These are phyloP conservation scores for Agonum fuliginosum DNA, from an alignment of 2,888 invertebrate genomes.

Conservation along the genomic window DNA sequence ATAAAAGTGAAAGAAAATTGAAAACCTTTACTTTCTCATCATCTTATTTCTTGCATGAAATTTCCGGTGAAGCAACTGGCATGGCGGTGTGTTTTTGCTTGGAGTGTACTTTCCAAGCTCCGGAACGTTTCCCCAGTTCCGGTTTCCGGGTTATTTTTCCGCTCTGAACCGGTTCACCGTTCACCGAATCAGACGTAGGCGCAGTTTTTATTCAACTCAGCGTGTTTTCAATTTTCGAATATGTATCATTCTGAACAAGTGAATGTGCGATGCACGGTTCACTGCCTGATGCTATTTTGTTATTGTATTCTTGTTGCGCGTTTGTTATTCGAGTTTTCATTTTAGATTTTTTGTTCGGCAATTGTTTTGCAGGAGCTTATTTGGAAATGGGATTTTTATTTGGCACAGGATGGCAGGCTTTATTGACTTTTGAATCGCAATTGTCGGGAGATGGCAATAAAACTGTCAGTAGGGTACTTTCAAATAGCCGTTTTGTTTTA, in stretches of 20 bases:
- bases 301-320: slow-evolving; percentile 35
- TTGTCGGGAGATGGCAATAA: background rate
- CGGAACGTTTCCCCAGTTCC: background rate
- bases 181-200: background rate
- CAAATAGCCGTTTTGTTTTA: too few relatives aligned
- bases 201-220: background rate
- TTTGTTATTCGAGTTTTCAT: slow-evolving; percentile 3
- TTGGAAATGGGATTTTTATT: slow-evolving; percentile 27
- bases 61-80: too few relatives aligned
- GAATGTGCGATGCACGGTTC: slow-evolving; percentile 17
- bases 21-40: too few relatives aligned
- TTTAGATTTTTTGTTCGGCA: slow-evolving; percentile 13
- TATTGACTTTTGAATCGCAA: background rate
- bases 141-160: slow-evolving; percentile 23
- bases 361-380: slow-evolving; percentile 13
- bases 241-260: slow-evolving; percentile 24
- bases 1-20: too few relatives aligned
- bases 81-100: too few relatives aligned
- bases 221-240: slow-evolving; percentile 24
- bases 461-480: too few relatives aligned
- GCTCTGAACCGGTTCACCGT: background rate
- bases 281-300: slow-evolving; percentile 32
- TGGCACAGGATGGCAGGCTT: background rate
- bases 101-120: slow-evolving; percentile 8
- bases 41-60: too few relatives aligned